Evolutionary conservation across 2,797 vertebrate species (phyloP).

Genomic region (Hemibagrus guttatus): DNA sequence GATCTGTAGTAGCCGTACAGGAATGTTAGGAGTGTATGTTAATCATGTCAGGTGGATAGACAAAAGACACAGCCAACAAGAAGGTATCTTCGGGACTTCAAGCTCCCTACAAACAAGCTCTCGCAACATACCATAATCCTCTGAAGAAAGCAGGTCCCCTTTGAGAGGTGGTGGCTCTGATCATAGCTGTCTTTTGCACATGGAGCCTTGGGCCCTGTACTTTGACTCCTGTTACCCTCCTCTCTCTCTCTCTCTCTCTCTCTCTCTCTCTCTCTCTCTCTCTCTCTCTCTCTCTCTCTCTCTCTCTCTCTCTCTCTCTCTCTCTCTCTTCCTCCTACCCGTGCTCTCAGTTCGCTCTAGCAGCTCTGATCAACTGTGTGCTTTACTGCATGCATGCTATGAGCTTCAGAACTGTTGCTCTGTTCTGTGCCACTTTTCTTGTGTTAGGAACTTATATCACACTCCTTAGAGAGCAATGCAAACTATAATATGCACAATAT

Average conservation of each 20-base stretch:
- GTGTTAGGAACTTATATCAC: constrained; percentile 35
- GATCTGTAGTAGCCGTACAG: constrained; percentile 38
- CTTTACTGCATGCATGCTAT: constrained; percentile 9
- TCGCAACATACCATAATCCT: constrained; percentile 38
- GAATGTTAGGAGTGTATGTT: constrained; percentile 21
- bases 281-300: constrained; percentile 22
- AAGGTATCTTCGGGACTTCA: constrained; percentile 25
- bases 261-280: constrained; percentile 24
- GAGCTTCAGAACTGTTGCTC: constrained; percentile 29
- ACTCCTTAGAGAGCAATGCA: constrained; percentile 46
- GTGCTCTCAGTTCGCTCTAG: constrained; percentile 32
- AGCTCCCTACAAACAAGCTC: constrained; percentile 44
- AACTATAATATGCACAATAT: constrained; percentile 28
- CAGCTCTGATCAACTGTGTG: constrained; percentile 41
- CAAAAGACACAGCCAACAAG: constrained; percentile 4
- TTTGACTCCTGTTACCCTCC: constrained; percentile 33
- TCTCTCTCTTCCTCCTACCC: constrained; percentile 43
- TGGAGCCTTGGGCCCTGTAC: constrained; percentile 48
- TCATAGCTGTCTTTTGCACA: constrained; percentile 35
- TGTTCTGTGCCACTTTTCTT: not conserved
- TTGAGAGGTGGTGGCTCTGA: constrained; percentile 53
- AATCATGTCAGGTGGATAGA: constrained; percentile 23
- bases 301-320: constrained; percentile 26
- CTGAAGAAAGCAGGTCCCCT: constrained; percentile 42
- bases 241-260: constrained; percentile 22